phyloP scores from a whole-genome alignment of 2,113 vertebrate species.

The Calidris pugnax region DNA sequence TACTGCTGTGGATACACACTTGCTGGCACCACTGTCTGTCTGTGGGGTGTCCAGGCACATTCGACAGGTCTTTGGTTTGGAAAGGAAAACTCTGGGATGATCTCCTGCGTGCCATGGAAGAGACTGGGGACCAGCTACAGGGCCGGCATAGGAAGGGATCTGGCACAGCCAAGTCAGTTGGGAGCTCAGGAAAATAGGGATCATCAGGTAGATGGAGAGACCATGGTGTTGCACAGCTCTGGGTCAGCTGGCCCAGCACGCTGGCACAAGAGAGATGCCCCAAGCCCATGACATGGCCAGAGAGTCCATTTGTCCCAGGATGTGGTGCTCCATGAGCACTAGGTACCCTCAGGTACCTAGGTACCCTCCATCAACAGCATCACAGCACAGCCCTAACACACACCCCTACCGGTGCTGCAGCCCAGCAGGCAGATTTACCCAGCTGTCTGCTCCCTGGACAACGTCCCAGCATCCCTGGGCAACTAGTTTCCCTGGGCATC shows the following conservation, averaged over 20 bases:
- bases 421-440: neutral
- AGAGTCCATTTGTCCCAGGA: neutral
- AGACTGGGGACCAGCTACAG: neutral
- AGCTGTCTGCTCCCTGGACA: neutral
- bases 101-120: rapidly evolving
- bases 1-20: neutral
- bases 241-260: neutral
- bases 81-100: neutral
- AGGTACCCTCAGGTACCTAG: neutral
- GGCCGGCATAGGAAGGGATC: neutral
- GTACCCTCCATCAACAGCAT: no score
- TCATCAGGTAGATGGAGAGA: neutral
- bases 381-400: neutral
- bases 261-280: neutral
- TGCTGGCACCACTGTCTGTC: neutral
- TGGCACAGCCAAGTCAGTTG: neutral
- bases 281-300: neutral
- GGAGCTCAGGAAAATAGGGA: neutral
- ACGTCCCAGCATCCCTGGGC: neutral
- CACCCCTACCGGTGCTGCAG: neutral
- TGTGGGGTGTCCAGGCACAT: rapidly evolving
- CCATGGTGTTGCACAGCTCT: neutral
- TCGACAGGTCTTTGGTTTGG: neutral
- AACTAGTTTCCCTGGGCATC: neutral
- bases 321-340: rapidly evolving